Percentiles rank a stretch among this genome's conserved stretches.
Conservation (phyloP, 2,888 invertebrate species). For the Oligia fasciuncula region DNA sequence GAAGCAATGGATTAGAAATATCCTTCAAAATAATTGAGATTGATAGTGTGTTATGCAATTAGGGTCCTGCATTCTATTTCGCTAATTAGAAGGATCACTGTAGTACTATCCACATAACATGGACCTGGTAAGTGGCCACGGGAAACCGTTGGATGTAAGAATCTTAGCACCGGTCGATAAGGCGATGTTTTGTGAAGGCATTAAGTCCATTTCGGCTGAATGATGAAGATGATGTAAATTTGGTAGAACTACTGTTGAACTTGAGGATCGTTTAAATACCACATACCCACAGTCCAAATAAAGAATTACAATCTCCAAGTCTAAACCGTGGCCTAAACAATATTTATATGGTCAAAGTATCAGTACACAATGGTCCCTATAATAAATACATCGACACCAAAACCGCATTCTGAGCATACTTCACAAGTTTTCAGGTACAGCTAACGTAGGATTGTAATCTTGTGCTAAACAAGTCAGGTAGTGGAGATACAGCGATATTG, state of each 20-base stretch:
- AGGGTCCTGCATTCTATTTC: too few species aligned
- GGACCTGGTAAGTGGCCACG: neutral
- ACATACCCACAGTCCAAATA: conserved; percentile 33
- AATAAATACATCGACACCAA: conserved; percentile 42
- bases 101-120: neutral
- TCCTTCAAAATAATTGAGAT: too few species aligned
- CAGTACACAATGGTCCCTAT: conserved; percentile 36
- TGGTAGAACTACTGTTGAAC: neutral
- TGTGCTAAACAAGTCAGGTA: conserved; percentile 49
- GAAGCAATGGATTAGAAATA: neutral
- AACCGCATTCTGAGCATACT: conserved; percentile 49
- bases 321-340: conserved; percentile 29
- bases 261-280: conserved; percentile 14
- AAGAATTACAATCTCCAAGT: conserved; percentile 32
- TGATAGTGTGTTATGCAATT: too few species aligned
- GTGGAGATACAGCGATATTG: conserved; percentile 54
- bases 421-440: conserved; percentile 50
- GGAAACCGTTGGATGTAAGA: neutral
- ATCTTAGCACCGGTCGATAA: too few species aligned
- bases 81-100: neutral
- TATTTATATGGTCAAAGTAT: conserved; percentile 50
- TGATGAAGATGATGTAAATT: neutral
- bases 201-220: neutral
- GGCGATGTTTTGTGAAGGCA: neutral
- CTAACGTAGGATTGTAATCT: conserved; percentile 57